Conservation (phyloP, 2,888 invertebrate species). For the Andricus curvator region DNA sequence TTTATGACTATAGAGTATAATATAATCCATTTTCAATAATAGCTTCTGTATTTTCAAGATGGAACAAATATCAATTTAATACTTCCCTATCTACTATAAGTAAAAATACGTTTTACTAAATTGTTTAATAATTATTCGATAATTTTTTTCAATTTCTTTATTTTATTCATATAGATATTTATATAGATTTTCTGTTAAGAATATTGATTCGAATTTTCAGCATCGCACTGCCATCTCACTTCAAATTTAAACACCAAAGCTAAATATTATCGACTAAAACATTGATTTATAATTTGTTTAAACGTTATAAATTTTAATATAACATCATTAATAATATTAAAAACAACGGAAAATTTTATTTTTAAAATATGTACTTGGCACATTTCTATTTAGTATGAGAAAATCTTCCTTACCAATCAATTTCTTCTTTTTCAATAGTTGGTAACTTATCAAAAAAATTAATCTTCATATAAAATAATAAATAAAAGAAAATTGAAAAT, state of each 20-base stretch:
- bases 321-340: not conserved
- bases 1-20: not conserved
- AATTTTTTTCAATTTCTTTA: not conserved
- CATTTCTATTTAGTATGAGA: not conserved
- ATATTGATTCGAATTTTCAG: not conserved
- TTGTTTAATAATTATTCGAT: not conserved
- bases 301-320: too few species aligned
- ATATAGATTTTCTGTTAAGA: not conserved
- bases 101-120: not conserved
- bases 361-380: not conserved
- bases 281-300: not conserved
- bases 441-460: not conserved
- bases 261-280: not conserved
- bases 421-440: not conserved
- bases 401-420: not conserved
- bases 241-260: not conserved
- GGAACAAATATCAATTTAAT: not conserved
- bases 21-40: not conserved
- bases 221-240: not conserved
- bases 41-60: not conserved
- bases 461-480: not conserved
- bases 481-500: too few species aligned
- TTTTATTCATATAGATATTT: not conserved
- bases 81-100: not conserved
- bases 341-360: not conserved